A percentile compares a stretch with the other conserved stretches of the same genome.
These are phyloP conservation scores for Tachystola acroxantha DNA, from an alignment of 2,888 invertebrate genomes.

Conservation along the genomic window DNA sequence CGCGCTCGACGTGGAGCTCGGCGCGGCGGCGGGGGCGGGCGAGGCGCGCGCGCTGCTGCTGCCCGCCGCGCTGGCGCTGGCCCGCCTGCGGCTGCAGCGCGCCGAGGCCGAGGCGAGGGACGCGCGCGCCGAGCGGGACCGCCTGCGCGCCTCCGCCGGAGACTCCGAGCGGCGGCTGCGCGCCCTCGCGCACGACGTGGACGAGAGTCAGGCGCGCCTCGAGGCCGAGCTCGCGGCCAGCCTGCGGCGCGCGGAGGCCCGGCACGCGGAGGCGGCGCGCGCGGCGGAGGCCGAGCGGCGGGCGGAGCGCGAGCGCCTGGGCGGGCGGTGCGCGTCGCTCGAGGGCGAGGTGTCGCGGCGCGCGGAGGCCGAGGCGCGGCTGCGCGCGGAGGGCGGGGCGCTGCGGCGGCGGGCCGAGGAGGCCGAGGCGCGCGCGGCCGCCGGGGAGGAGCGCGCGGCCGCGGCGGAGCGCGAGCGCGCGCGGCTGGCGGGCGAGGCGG, in stretches of 20 bases:
- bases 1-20: constrained; percentile 83
- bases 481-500: constrained; percentile 33
- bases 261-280: constrained; percentile 86
- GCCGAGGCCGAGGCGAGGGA: constrained; percentile 86
- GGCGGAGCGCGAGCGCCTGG: constrained; percentile 86
- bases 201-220: constrained; percentile 91
- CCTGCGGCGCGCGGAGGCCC: constrained; percentile 84
- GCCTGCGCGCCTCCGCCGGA: constrained; percentile 85
- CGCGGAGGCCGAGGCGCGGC: constrained; percentile 82
- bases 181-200: constrained; percentile 92
- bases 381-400: constrained; percentile 80
- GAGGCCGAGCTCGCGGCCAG: constrained; percentile 86
- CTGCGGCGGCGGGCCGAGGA: constrained; percentile 45
- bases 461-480: constrained; percentile 24
- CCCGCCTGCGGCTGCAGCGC: constrained; percentile 83
- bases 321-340: constrained; percentile 77
- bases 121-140: constrained; percentile 89
- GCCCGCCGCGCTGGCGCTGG: constrained; percentile 81
- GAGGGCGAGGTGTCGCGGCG: constrained; percentile 81
- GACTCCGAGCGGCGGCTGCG: constrained; percentile 91
- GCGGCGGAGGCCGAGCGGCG: constrained; percentile 83
- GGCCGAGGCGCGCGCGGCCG: constrained; percentile 54
- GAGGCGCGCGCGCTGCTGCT: constrained; percentile 54
- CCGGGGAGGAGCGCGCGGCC: constrained; percentile 46
- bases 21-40: constrained; percentile 27